phyloP scores from a whole-genome alignment of 2,797 vertebrate genomes.

The Hydrocynus forskahlii region DNA sequence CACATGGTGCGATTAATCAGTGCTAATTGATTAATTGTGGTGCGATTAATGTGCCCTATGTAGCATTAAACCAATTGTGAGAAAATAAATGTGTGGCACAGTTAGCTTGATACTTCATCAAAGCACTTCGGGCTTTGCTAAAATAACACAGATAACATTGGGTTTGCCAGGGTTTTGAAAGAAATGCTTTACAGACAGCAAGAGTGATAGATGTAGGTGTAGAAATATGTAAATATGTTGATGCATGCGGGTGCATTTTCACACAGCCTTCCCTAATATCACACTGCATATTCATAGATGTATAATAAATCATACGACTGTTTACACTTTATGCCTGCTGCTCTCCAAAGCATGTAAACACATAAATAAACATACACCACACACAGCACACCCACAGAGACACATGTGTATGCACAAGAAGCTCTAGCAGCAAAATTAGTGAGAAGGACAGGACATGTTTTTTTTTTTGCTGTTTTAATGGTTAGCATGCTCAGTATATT shows the following conservation, averaged over 20 bases:
- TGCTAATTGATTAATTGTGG: too few species aligned
- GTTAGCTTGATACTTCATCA: background rate
- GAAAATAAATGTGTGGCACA: too few species aligned
- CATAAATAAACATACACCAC: conserved; percentile 8
- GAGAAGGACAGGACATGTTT: background rate
- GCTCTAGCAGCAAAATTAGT: background rate
- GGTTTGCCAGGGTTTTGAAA: background rate
- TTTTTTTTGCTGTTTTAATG: background rate
- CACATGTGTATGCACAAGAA: background rate
- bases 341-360: conserved; percentile 30
- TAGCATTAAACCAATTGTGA: too few species aligned
- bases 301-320: conserved; percentile 14
- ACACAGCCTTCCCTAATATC: conserved; percentile 19
- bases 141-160: conserved; percentile 13
- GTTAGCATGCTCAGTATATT: too few species aligned
- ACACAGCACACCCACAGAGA: background rate
- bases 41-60: too few species aligned
- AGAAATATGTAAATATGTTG: conserved; percentile 15
- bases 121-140: conserved; percentile 10
- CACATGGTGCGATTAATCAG: too few species aligned
- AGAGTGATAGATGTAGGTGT: conserved; percentile 1
- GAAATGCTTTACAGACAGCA: background rate
- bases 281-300: conserved; percentile 21
- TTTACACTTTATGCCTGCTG: conserved; percentile 4
- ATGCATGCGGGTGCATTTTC: conserved; percentile 5